These are phyloP conservation scores for Hololepta plana DNA, from an alignment of 2,888 invertebrate species.

Conservation along the genomic window DNA sequence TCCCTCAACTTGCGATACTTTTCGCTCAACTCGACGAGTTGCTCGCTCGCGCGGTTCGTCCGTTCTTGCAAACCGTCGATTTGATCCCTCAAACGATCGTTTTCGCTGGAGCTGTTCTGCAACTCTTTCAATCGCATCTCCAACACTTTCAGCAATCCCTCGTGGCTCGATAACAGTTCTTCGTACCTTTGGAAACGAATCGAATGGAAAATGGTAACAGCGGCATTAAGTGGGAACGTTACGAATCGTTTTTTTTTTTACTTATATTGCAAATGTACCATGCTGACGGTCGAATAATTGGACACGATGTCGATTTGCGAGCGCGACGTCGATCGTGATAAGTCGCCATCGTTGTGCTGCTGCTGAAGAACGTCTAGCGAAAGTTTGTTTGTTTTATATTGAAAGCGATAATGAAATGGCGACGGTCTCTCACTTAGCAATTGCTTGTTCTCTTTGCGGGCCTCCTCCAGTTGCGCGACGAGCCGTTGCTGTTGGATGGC, in stretches of 20 bases:
- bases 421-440: conserved; percentile 14
- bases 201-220: too few relatives aligned
- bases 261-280: conserved; percentile 36
- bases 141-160: conserved; percentile 20
- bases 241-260: too few relatives aligned
- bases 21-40: conserved; percentile 14
- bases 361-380: conserved; percentile 17
- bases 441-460: conserved; percentile 19
- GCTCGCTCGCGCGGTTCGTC: conserved; percentile 12
- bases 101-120: conserved; percentile 17
- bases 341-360: conserved; percentile 10
- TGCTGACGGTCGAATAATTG: conserved; percentile 35
- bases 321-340: conserved; percentile 13
- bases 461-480: conserved; percentile 16
- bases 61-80: conserved; percentile 12
- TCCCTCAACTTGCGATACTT: conserved; percentile 16
- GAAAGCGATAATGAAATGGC: not conserved
- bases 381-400: conserved; percentile 2
- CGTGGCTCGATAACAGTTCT: conserved; percentile 19
- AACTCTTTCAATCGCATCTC: conserved; percentile 18
- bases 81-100: conserved; percentile 15
- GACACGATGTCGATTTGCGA: conserved; percentile 21
- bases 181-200: conserved; percentile 23
- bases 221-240: too few relatives aligned
- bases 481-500: conserved; percentile 14